Conservation (phyloP, 2,797 vertebrate species). For the Rachycentron canadum region DNA sequence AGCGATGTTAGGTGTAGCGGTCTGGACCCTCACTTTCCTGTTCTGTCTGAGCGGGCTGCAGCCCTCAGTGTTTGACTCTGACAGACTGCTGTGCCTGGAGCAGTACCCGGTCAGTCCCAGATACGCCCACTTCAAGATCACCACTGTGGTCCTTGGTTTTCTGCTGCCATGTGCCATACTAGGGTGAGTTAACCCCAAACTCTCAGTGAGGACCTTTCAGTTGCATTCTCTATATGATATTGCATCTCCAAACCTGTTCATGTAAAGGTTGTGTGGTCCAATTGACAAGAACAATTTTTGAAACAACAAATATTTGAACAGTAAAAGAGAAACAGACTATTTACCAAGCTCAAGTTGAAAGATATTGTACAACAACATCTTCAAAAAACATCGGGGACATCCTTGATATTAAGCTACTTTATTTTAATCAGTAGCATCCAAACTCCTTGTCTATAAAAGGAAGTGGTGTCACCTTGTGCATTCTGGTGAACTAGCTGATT, state of each 20-base stretch:
- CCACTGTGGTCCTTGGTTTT: constrained; percentile 83
- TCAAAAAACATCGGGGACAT: too few relatives aligned
- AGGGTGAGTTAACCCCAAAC: constrained; percentile 78
- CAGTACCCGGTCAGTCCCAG: constrained; percentile 82
- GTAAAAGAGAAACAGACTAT: not conserved
- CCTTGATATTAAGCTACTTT: too few relatives aligned
- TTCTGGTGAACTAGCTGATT: constrained; percentile 43
- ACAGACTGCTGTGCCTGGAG: constrained; percentile 82
- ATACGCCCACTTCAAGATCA: constrained; percentile 85
- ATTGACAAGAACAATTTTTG: not conserved
- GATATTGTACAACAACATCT: not conserved
- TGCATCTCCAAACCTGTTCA: not conserved
- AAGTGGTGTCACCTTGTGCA: not conserved
- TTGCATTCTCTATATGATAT: too few relatives aligned
- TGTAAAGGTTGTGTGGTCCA: not conserved
- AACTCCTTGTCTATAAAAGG: too few relatives aligned
- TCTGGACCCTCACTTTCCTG: constrained; percentile 85
- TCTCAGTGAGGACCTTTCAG: not conserved
- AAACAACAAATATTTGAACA: too few relatives aligned
- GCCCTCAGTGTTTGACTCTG: constrained; percentile 82
- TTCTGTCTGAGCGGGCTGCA: constrained; percentile 85
- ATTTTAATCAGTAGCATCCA: too few relatives aligned
- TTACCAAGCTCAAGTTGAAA: constrained; percentile 1
- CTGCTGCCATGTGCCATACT: constrained; percentile 86
- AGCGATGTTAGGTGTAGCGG: constrained; percentile 67